Percentiles rank a stretch among this genome's conserved stretches.
Evolutionary conservation across 2,888 invertebrate species (phyloP).

Genomic region (Protonemura montana): DNA sequence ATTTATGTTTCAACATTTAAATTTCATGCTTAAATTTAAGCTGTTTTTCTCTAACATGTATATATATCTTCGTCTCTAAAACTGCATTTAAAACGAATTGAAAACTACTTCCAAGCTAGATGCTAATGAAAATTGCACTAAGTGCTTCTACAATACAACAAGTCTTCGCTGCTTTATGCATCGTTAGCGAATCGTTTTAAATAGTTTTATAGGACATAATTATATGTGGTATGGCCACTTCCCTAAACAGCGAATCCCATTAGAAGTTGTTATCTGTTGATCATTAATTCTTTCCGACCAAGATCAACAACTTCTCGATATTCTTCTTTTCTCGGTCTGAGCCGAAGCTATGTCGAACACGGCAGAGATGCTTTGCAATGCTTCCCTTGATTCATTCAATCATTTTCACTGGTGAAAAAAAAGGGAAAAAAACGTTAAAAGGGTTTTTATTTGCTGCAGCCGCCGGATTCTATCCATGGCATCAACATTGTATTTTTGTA

Average conservation of each 20-base stretch:
- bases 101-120: not conserved
- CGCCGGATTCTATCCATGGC: not conserved
- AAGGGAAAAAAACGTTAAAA: constrained; percentile 15
- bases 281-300: not conserved
- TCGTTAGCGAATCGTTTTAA: not conserved
- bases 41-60: no score
- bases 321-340: not conserved
- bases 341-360: not conserved
- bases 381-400: constrained; percentile 14
- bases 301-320: not conserved
- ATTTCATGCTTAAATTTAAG: no score
- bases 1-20: no score
- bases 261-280: not conserved
- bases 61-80: not conserved
- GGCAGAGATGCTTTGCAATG: not conserved
- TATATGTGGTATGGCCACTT: not conserved
- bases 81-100: not conserved
- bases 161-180: not conserved
- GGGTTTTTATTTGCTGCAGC: not conserved
- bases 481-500: not conserved
- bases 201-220: not conserved
- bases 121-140: not conserved
- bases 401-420: not conserved
- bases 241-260: not conserved
- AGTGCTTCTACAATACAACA: not conserved